Base-by-base conservation (phyloP, 1,140 invertebrate genomes). In the Antheraea mylitta region DNA sequence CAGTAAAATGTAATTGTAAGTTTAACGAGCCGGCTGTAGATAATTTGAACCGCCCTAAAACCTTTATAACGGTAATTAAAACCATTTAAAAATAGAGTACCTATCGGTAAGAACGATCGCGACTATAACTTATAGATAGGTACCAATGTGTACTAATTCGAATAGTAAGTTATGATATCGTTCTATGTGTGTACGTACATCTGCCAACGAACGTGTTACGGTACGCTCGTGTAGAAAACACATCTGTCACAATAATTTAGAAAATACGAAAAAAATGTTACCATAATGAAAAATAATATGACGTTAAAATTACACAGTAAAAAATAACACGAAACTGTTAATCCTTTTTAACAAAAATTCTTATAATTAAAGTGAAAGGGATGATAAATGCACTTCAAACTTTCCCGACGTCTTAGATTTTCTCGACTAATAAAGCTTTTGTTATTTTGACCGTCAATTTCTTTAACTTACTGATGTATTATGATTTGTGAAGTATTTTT, bases 141-240 rank as follows among this genome's bases (percentile, higher is more conserved):
- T 19, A 19, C 18, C 18, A 19, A 30, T 30, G 18, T 36, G 18
- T 36, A 61, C 59, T 61, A 19, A 36, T 36, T 61, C 59, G 18
- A 36, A 22, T 9, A 22, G 30, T 61, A 61, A 61, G 59, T 61
- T 61, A 61, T 22, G 61, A 16, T 63, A 63, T 63, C 22, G 22
- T 4, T 30, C 61, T 30, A 13, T 63, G 36, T 37, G 61, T 36
- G 18, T 11, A 19, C 59, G 61, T 18, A 63, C 61, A 78, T 75
- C 76, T 78, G 76, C 73, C 64, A 73, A 73, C 76, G 68, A 73
- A 48, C 70, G 64, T 53, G 63, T 66, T n/a, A 22, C 65, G 60
- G 61, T 63, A 63, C 61, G 36, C 11, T 63, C 59, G 58, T 36
- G 37, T 18, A 37, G 13, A 63, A 53, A 53, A 53, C 16, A 53